A percentile compares a stretch with the other conserved stretches of the same genome.
phyloP scores from a whole-genome alignment of 2,113 vertebrate genomes.

The Heteronetta atricapilla region DNA sequence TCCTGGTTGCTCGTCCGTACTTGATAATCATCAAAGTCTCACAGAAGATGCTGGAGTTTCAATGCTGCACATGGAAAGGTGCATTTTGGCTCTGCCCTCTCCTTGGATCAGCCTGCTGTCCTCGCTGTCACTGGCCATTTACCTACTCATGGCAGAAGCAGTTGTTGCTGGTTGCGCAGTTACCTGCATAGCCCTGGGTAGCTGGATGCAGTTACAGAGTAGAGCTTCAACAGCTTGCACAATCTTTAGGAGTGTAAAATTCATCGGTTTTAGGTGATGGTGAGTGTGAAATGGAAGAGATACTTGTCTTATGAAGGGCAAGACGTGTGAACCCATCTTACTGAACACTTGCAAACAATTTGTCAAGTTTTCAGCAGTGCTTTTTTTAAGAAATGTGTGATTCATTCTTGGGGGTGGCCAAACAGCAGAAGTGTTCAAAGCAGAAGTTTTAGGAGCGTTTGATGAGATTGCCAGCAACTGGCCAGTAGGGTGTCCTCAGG shows the following conservation, averaged over 20 bases:
- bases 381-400: background rate
- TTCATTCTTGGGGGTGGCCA: background rate
- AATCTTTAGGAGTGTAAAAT: background rate
- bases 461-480: background rate
- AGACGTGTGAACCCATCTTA: background rate
- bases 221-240: background rate
- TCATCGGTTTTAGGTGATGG: background rate
- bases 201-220: background rate
- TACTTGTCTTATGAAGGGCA: background rate
- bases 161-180: background rate
- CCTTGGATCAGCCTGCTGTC: background rate
- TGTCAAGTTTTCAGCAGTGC: background rate
- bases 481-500: background rate
- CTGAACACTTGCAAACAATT: background rate
- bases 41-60: background rate
- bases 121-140: accelerated
- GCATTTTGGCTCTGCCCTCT: background rate
- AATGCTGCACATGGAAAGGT: background rate
- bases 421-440: background rate
- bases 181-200: background rate
- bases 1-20: background rate
- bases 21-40: background rate
- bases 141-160: accelerated
- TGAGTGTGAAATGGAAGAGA: background rate
- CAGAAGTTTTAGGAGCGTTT: accelerated